Conservation (phyloP, 2,888 invertebrate species). For the Cerastoderma edule region DNA sequence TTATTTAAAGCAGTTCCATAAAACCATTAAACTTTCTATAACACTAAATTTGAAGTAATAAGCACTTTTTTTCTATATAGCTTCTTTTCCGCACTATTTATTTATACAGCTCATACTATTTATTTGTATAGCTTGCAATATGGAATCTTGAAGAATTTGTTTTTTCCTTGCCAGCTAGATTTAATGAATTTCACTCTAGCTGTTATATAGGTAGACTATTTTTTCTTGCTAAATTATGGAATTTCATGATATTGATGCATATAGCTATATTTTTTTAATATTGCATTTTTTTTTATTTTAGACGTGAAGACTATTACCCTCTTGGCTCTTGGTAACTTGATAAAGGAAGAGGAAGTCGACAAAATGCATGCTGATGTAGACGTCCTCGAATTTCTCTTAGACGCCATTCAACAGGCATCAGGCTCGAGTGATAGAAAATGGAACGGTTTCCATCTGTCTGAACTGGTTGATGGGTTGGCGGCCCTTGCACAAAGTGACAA, state of each 20-base stretch:
- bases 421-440: constrained; percentile 53
- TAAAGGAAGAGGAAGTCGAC: constrained; percentile 72
- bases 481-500: constrained; percentile 72
- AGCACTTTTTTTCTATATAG: no score
- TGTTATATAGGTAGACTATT: no score
- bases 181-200: no score
- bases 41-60: no score
- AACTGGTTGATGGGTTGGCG: constrained; percentile 70
- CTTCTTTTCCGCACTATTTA: no score
- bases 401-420: constrained; percentile 59
- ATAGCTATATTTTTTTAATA: not conserved
- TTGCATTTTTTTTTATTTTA: constrained; percentile 19
- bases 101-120: no score
- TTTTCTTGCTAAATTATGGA: not conserved
- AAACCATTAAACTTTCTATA: not conserved
- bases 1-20: not conserved
- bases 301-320: constrained; percentile 72
- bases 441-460: constrained; percentile 70
- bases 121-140: no score
- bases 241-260: not conserved
- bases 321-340: constrained; percentile 70
- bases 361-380: constrained; percentile 64
- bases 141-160: no score
- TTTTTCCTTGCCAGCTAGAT: no score
- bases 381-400: constrained; percentile 68